Percentiles rank a stretch among this genome's conserved stretches.
Evolutionary conservation across 1,140 invertebrate species (phyloP).

Genomic region (Chironomus striatipennis): DNA sequence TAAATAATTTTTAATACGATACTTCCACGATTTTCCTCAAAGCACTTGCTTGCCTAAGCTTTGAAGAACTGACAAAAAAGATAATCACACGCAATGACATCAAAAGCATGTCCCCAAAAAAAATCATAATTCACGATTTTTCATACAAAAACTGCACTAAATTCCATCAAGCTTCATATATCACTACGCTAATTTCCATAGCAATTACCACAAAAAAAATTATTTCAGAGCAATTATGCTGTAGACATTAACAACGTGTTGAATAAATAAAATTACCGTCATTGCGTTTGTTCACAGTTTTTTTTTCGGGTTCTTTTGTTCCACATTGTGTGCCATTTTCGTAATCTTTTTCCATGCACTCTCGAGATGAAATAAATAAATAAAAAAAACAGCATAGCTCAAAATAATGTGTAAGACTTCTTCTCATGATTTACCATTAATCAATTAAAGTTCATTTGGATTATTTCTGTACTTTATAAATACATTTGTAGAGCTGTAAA

Average conservation of each 20-base stretch:
- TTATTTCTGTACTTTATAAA: neutral
- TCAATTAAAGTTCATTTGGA: constrained; percentile 17
- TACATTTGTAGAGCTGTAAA: neutral
- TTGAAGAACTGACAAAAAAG: too few species aligned
- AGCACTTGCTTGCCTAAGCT: too few species aligned
- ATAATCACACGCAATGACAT: too few species aligned
- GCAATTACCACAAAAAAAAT: neutral
- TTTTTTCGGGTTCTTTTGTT: neutral
- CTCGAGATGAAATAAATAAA: neutral
- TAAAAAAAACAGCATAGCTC: neutral
- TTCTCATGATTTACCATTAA: neutral
- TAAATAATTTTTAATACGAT: too few species aligned
- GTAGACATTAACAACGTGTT: neutral
- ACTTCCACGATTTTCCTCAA: too few species aligned
- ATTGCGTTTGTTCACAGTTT: neutral
- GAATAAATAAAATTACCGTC: constrained; percentile 3
- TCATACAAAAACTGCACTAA: neutral
- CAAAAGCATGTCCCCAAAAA: neutral
- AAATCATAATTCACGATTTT: neutral
- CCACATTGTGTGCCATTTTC: neutral
- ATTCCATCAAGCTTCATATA: neutral
- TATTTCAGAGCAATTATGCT: neutral
- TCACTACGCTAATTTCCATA: neutral
- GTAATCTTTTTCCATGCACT: neutral
- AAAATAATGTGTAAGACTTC: neutral